phyloP scores from a whole-genome alignment of 2,113 vertebrate genomes.

The Speoplatyrhinus poulsoni region DNA sequence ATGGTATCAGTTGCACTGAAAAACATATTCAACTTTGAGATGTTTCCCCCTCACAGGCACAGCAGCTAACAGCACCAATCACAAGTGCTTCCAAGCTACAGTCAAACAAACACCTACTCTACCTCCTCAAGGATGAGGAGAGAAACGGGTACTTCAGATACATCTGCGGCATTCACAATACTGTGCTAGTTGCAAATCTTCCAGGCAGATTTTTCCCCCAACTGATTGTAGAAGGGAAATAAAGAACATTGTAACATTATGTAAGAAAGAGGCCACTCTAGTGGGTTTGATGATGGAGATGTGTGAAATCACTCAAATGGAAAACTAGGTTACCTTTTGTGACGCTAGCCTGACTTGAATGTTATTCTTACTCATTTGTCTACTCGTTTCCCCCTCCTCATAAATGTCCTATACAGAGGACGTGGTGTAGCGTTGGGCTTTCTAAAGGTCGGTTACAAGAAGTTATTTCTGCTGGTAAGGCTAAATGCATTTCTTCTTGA shows the following conservation, averaged over 20 bases:
- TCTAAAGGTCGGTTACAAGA: constrained; percentile 91
- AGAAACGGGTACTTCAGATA: constrained; percentile 74
- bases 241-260: too few relatives aligned
- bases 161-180: neutral
- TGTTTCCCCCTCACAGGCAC: constrained; percentile 74
- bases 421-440: constrained; percentile 83
- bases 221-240: too few relatives aligned
- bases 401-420: constrained; percentile 60
- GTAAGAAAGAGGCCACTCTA: too few relatives aligned
- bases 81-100: constrained; percentile 87
- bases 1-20: neutral
- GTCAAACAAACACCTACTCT: constrained; percentile 84
- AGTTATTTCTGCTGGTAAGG: constrained; percentile 90
- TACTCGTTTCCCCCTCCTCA: neutral
- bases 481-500: neutral
- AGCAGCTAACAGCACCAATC: constrained; percentile 83
- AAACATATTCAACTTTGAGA: neutral
- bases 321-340: constrained; percentile 5
- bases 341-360: neutral
- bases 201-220: neutral
- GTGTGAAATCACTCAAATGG: neutral
- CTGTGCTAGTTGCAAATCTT: neutral
- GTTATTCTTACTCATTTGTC: constrained; percentile 6
- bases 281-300: neutral
- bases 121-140: constrained; percentile 85